phyloP scores from a whole-genome alignment of 2,888 invertebrate genomes.

The Crossocerus cetratus region DNA sequence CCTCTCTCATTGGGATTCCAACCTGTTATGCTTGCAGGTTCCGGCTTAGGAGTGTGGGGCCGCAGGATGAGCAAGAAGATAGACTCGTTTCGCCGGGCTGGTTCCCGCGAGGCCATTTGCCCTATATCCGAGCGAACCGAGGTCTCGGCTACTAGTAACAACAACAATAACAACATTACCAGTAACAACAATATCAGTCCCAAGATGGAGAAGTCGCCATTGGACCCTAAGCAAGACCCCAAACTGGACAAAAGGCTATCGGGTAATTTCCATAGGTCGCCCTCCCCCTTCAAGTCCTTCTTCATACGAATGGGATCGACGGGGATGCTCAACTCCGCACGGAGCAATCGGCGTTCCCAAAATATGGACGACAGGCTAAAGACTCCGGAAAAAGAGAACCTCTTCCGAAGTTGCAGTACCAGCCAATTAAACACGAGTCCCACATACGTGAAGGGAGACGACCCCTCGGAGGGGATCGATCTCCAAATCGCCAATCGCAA shows the following conservation, averaged over 20 bases:
- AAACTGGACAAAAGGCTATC: constrained; percentile 68
- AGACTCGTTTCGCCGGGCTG: constrained; percentile 84
- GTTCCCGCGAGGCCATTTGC: constrained; percentile 80
- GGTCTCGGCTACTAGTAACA: constrained; percentile 61
- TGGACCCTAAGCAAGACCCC: constrained; percentile 53
- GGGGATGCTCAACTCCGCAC: constrained; percentile 84
- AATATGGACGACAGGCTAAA: constrained; percentile 77
- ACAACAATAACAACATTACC: constrained; percentile 56
- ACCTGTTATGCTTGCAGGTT: constrained; percentile 31
- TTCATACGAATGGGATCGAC: constrained; percentile 88
- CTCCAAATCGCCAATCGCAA: constrained; percentile 77
- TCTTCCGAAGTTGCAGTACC: constrained; percentile 88
- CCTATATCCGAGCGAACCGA: constrained; percentile 73
- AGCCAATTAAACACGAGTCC: constrained; percentile 83
- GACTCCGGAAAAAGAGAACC: constrained; percentile 76
- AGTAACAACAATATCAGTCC: constrained; percentile 49
- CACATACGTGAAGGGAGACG: constrained; percentile 86
- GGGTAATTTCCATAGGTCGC: constrained; percentile 78
- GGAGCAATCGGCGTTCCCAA: constrained; percentile 73
- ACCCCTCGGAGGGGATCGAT: constrained; percentile 88
- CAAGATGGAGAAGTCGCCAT: constrained; percentile 55
- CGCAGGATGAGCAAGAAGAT: constrained; percentile 88
- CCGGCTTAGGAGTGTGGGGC: constrained; percentile 80
- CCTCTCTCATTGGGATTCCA: background rate
- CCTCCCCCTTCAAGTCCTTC: constrained; percentile 85